Percentiles rank a stretch among this genome's conserved stretches.
Evolutionary conservation across 1,140 invertebrate species (phyloP).

Genomic region (Aphelenchoides fujianensis): DNA sequence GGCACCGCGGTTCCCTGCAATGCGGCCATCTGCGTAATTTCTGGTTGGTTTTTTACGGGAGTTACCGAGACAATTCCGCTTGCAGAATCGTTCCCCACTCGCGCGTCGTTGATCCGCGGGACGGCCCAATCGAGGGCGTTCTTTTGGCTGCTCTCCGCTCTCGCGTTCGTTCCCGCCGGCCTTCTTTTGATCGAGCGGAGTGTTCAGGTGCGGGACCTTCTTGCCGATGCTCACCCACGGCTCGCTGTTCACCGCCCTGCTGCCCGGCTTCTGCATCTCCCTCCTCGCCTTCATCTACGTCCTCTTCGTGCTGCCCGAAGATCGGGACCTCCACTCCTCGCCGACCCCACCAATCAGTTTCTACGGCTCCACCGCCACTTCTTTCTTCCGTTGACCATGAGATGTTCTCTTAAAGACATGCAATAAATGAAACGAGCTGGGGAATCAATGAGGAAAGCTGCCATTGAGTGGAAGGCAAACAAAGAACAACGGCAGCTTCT

Average conservation of each 20-base stretch:
- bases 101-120: constrained; percentile 10
- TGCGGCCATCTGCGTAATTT: constrained; percentile 12
- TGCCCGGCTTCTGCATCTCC: constrained; percentile 7
- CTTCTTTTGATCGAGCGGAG: neutral
- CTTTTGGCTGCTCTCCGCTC: constrained; percentile 17
- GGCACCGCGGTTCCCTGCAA: constrained; percentile 15
- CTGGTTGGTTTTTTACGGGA: no score
- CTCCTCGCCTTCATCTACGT: neutral
- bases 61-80: no score
- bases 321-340: neutral
- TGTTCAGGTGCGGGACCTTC: constrained; percentile 17
- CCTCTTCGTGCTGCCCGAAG: constrained; percentile 4
- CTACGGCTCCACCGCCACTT: neutral
- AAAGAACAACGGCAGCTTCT: no score
- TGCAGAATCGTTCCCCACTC: neutral
- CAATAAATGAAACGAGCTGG: no score
- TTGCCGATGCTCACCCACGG: constrained; percentile 6
- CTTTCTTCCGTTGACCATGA: no score
- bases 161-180: neutral
- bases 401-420: no score
- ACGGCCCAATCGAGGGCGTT: constrained; percentile 11
- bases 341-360: neutral
- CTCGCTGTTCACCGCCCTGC: constrained; percentile 9
- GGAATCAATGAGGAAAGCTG: no score
- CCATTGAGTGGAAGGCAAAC: no score